Percentiles rank a stretch among this genome's conserved stretches.
Conservation (phyloP, 2,888 invertebrate genomes). For the Perithous albicinctus region DNA sequence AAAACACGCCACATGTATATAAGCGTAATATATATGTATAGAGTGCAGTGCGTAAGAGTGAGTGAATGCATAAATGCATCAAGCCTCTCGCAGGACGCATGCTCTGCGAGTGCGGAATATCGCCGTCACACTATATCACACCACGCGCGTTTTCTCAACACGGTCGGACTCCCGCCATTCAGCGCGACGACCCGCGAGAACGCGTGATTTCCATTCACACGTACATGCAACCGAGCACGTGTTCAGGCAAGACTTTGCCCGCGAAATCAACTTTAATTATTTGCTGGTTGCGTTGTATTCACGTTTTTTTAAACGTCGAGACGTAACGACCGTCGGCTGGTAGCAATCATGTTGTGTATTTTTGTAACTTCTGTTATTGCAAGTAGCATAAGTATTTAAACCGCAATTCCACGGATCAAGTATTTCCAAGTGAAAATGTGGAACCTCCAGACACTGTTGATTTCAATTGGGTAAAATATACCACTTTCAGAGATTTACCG, state of each 20-base stretch:
- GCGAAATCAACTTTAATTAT: neutral
- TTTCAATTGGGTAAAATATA: no score
- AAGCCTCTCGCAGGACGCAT: neutral
- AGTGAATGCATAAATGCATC: constrained; percentile 22
- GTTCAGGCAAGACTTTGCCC: neutral
- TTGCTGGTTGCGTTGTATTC: neutral
- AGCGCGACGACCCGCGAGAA: neutral
- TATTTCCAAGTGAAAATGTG: no score
- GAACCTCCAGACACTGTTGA: no score
- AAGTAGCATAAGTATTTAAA: no score
- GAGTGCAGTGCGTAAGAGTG: neutral
- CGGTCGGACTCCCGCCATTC: neutral
- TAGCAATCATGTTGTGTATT: no score
- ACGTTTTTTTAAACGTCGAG: neutral
- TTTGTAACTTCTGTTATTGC: no score
- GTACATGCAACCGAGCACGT: neutral
- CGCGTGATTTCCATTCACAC: constrained; percentile 39
- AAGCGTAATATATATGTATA: neutral
- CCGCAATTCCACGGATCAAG: no score
- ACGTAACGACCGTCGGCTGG: no score
- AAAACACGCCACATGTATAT: neutral
- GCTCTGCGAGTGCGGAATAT: neutral
- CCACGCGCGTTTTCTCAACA: constrained; percentile 4
- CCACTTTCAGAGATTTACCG: no score
- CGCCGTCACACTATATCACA: constrained; percentile 9